Evolutionary conservation across 2,113 vertebrate genomes (phyloP).

Genomic region (Mola mola): DNA sequence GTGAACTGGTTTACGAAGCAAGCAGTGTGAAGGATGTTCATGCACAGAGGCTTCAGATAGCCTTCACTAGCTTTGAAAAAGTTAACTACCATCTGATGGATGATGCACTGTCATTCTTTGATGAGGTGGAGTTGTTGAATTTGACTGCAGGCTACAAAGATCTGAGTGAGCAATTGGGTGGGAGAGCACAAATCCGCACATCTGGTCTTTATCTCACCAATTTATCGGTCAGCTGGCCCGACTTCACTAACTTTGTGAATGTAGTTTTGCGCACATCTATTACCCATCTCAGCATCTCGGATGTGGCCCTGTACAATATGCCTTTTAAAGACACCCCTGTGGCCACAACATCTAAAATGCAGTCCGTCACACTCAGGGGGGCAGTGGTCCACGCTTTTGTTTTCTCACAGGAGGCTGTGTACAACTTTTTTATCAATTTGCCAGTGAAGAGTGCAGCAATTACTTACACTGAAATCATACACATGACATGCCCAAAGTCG

Average conservation of each 20-base stretch:
- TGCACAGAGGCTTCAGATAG: slow-evolving; percentile 77
- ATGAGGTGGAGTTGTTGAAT: slow-evolving; percentile 73
- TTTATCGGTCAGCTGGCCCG: slow-evolving; percentile 75
- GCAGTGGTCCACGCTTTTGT: slow-evolving; percentile 61
- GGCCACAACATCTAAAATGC: slow-evolving; percentile 57
- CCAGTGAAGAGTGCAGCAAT: slow-evolving; percentile 81
- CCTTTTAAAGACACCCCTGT: slow-evolving; percentile 2
- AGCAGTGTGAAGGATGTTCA: slow-evolving; percentile 76
- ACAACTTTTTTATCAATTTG: slow-evolving; percentile 83
- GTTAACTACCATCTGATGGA: slow-evolving; percentile 49
- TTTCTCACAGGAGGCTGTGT: slow-evolving; percentile 82
- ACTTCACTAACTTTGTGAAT: slow-evolving; percentile 69
- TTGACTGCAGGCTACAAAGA: slow-evolving; percentile 24
- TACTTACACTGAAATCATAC: slow-evolving; percentile 76
- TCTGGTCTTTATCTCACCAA: slow-evolving; percentile 74
- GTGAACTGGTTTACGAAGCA: slow-evolving; percentile 71
- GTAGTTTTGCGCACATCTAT: slow-evolving; percentile 72
- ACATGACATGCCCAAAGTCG: slow-evolving; percentile 87
- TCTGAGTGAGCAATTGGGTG: slow-evolving; percentile 36
- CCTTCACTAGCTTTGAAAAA: slow-evolving; percentile 34
- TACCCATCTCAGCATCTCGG: slow-evolving; percentile 69
- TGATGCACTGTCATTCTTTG: slow-evolving; percentile 76
- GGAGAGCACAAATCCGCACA: slow-evolving; percentile 47
- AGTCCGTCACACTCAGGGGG: slow-evolving; percentile 63
- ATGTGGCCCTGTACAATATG: slow-evolving; percentile 37